Evolutionary conservation across 2,797 vertebrate species (phyloP), one percentile per base, ranked within the genome.

Genomic region (Siniperca undulata): DNA sequence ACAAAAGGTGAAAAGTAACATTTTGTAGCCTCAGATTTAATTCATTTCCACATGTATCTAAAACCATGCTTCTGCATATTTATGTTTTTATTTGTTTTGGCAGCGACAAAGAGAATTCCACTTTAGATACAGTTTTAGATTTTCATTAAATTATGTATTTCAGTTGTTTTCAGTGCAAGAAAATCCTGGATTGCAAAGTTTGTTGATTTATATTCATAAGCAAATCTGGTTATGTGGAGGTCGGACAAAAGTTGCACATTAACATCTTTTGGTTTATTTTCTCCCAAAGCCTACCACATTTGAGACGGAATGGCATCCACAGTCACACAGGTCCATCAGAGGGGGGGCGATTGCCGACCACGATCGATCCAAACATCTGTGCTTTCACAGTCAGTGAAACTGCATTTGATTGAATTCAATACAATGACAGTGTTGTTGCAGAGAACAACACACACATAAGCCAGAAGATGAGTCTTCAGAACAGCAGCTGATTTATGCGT

Each of bases 1-100:
- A 82, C 24, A 68, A 50, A 86, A 71, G 24, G 58, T 40, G 24
- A 24, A 64, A 75, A 74, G 50, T 13, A 60, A 62, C 48, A 50
- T 62, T 84, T 69, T 66, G 50, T 50, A 34, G 10, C 30, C 55
- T 44, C 8, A 11, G 7, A 40, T 30, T 30, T 30, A 30, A 30
- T 30, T 30, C 30, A 30, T 30, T 3, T 30, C 30, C 30, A 30
- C 0, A 30, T 30, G 30, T 30, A 30, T 30, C 30, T 3, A 30
- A 30, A 30, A 30, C 30, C 30, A 30, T 30, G 3, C 30, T 30
- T 30, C 30, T 30, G 30, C 3, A 30, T 30, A 30, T 3, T 30
- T 30, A 27, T 27, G 30, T 30, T 30, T 30, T 30, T 30, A 30
- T 30, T 30, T 30, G 30, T 30, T 30, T 30, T 30, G 30, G 30